A percentile compares a stretch with the other conserved stretches of the same genome.
These are phyloP conservation scores for Macquaria ambigua DNA, from an alignment of 2,113 vertebrate genomes.

Conservation along the genomic window DNA sequence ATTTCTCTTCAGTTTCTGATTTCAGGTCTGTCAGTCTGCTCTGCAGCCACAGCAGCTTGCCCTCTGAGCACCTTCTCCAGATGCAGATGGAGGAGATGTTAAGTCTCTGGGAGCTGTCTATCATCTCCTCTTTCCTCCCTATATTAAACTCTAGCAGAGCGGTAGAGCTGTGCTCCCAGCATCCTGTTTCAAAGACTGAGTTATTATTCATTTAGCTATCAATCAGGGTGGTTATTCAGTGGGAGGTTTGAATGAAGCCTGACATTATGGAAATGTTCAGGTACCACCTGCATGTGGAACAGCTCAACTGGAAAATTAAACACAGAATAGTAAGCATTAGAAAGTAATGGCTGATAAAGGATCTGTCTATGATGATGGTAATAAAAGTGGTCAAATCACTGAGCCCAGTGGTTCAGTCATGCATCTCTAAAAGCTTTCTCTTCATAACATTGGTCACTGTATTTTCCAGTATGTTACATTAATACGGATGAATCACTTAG, in stretches of 20 bases:
- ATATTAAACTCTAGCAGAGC: slow-evolving; percentile 11
- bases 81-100: slow-evolving; percentile 29
- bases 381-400: neutral
- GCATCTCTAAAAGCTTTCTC: neutral
- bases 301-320: slow-evolving; percentile 27
- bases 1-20: neutral
- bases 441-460: neutral
- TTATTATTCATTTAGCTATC: slow-evolving; percentile 15
- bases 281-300: neutral
- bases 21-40: neutral
- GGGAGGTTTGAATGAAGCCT: slow-evolving; percentile 2
- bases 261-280: slow-evolving; percentile 11
- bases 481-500: neutral
- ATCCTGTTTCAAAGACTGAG: neutral
- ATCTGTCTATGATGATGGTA: neutral
- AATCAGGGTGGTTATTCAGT: slow-evolving; percentile 6
- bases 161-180: neutral
- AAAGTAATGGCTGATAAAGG: neutral
- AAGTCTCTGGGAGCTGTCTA: slow-evolving; percentile 14
- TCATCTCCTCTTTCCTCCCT: slow-evolving; percentile 17
- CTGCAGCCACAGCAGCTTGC: slow-evolving; percentile 6
- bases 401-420: neutral
- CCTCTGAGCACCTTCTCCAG: neutral
- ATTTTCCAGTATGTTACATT: neutral
- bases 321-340: neutral